A percentile compares a stretch with the other conserved stretches of the same genome.
These are phyloP conservation scores for Heliconius aoede DNA, from an alignment of 2,888 invertebrate genomes.

Conservation along the genomic window DNA sequence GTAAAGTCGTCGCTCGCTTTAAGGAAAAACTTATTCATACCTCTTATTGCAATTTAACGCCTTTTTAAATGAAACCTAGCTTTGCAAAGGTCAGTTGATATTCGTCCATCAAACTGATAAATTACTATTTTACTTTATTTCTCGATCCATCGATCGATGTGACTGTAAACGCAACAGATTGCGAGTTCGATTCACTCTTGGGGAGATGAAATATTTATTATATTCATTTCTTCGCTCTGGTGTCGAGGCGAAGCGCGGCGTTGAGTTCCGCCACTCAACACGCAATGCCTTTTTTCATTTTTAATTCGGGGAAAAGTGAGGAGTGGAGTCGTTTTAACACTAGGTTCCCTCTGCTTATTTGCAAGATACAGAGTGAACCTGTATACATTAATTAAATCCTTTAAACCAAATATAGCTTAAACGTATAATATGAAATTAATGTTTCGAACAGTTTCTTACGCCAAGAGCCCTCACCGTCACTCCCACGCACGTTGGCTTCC, in stretches of 20 bases:
- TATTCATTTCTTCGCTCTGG: no score
- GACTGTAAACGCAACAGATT: no score
- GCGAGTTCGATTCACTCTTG: no score
- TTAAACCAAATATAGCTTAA: not conserved
- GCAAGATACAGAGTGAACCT: not conserved
- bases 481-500: slow-evolving; percentile 9
- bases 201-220: no score
- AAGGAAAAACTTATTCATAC: no score
- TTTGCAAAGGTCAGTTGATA: not conserved
- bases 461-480: slow-evolving; percentile 6
- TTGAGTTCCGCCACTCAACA: no score
- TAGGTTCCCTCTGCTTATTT: not conserved
- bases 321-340: not conserved
- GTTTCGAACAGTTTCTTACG: not conserved
- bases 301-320: not conserved
- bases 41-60: no score
- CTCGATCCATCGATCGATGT: not conserved
- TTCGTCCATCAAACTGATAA: slow-evolving; percentile 11
- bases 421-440: not conserved
- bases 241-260: no score
- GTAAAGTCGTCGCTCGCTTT: no score
- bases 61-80: not conserved
- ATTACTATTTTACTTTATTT: slow-evolving; percentile 14
- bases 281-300: no score
- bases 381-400: not conserved